Percentiles rank a stretch among this genome's conserved stretches.
These are phyloP conservation scores for Harpalus rufipes DNA, from an alignment of 2,888 invertebrate species.

Conservation along the genomic window DNA sequence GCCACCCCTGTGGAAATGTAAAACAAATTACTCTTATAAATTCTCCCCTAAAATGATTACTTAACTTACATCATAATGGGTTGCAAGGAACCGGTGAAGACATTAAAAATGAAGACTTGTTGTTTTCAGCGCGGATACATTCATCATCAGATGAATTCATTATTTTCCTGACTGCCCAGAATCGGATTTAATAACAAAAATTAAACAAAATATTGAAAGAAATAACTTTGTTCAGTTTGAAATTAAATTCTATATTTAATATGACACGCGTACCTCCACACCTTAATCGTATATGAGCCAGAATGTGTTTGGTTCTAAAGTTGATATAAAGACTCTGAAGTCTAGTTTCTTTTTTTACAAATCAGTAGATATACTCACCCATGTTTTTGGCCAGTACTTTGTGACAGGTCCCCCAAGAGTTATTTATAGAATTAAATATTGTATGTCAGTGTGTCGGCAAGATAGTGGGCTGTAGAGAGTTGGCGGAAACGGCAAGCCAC, in stretches of 20 bases:
- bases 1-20: conserved; percentile 57
- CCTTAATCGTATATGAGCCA: too few relatives aligned
- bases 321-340: too few relatives aligned
- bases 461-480: too few relatives aligned
- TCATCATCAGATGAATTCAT: conserved; percentile 52
- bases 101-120: conserved; percentile 60
- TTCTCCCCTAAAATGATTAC: conserved; percentile 62
- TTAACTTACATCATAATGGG: conserved; percentile 62
- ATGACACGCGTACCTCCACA: too few relatives aligned
- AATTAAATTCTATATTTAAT: neutral
- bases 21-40: conserved; percentile 62
- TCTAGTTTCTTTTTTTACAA: too few relatives aligned
- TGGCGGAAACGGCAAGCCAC: too few relatives aligned
- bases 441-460: too few relatives aligned
- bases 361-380: too few relatives aligned
- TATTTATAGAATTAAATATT: too few relatives aligned
- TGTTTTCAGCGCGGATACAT: conserved; percentile 50
- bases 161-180: conserved; percentile 42
- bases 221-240: neutral
- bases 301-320: too few relatives aligned
- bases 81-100: conserved; percentile 45
- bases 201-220: neutral
- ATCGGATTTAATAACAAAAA: conserved; percentile 18
- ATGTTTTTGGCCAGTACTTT: too few relatives aligned
- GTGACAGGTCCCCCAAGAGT: too few relatives aligned